Percentiles rank a stretch among this genome's conserved stretches.
Evolutionary conservation across 2,113 vertebrate species (phyloP).

Genomic region (Alethe diademata): DNA sequence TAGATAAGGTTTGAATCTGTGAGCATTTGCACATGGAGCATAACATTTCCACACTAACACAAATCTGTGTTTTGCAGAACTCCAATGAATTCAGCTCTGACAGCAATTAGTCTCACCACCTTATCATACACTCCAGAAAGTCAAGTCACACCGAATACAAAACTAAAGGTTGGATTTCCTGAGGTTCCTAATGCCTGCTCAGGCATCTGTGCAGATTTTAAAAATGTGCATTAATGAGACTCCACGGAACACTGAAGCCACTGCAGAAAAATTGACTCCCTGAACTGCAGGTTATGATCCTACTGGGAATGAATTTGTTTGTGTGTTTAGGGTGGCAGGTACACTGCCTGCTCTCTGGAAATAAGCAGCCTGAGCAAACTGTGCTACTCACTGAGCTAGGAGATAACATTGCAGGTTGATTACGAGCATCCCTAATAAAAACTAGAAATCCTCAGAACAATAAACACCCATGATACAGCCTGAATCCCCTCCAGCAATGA

Average conservation of each 20-base stretch:
- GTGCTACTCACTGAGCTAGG: not conserved
- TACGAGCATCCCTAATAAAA: not conserved
- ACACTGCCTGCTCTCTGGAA: not conserved
- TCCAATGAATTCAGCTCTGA: not conserved
- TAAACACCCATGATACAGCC: not conserved
- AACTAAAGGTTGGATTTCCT: conserved; percentile 12
- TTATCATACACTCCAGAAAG: not conserved
- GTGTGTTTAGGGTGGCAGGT: not conserved
- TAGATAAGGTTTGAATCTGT: not conserved
- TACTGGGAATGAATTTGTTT: not conserved
- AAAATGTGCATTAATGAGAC: conserved; percentile 27
- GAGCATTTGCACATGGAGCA: fast-evolving
- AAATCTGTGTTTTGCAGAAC: not conserved
- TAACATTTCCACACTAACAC: not conserved
- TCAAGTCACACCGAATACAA: not conserved
- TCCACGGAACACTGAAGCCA: not conserved
- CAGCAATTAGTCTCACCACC: conserved; percentile 48
- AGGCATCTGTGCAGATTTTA: not conserved
- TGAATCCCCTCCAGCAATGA: not conserved
- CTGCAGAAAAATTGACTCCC: not conserved
- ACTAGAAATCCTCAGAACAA: not conserved
- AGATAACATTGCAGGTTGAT: not conserved
- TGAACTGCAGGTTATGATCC: not conserved
- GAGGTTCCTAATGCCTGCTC: not conserved
- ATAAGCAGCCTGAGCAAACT: not conserved